Evolutionary conservation across 2,888 invertebrate species (phyloP).

Genomic region (Harpalus rubripes): DNA sequence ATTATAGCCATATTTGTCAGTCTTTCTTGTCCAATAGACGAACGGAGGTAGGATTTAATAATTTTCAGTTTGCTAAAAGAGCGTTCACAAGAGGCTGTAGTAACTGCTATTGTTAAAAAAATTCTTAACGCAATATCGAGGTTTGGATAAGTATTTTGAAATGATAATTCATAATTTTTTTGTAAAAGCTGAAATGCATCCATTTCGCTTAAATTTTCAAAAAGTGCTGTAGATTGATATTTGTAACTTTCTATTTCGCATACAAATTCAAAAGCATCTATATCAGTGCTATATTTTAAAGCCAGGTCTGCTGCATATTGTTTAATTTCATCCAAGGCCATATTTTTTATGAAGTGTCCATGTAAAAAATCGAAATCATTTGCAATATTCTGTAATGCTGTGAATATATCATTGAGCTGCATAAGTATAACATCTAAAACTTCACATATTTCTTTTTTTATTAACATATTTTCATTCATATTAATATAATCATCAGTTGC

Average conservation of each 20-base stretch:
- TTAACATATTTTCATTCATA: conserved; percentile 1
- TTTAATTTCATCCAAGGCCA: conserved; percentile 6
- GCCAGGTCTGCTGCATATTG: background rate
- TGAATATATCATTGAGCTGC: background rate
- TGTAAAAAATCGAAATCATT: conserved; percentile 7
- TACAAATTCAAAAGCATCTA: conserved; percentile 10
- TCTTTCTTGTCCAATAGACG: too few species aligned
- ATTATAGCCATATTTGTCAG: too few species aligned
- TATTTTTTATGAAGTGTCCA: background rate
- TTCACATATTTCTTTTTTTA: conserved; percentile 13
- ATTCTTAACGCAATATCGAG: background rate
- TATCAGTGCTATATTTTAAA: background rate
- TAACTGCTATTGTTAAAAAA: background rate
- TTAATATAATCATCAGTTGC: background rate
- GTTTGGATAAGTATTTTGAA: background rate
- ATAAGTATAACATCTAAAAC: background rate
- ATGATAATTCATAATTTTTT: background rate
- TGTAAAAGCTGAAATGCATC: background rate
- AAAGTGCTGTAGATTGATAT: background rate
- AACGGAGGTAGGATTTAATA: background rate
- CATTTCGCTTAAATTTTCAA: conserved; percentile 15
- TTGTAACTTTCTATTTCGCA: conserved; percentile 12
- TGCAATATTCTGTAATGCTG: background rate
- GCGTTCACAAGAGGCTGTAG: background rate
- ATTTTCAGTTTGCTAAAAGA: background rate